Conservation (phyloP, 2,888 invertebrate genomes). For the Ariolimax columbianus region DNA sequence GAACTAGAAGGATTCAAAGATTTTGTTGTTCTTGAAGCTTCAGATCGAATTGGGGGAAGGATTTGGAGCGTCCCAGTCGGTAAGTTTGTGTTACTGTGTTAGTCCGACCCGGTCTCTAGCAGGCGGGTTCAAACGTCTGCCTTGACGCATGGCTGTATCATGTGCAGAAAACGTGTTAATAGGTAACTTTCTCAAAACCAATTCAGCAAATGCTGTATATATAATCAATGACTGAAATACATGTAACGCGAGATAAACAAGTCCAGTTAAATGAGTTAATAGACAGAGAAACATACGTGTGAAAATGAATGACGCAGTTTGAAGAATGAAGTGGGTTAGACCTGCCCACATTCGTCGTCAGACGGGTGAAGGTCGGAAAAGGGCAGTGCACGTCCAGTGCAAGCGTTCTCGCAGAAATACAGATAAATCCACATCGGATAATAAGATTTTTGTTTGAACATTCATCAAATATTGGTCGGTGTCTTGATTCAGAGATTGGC, state of each 20-base stretch:
- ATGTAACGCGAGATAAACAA: background rate
- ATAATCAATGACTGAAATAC: background rate
- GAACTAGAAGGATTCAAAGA: slow-evolving; percentile 72
- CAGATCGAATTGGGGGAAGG: slow-evolving; percentile 76
- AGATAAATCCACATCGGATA: background rate
- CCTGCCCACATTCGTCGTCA: background rate
- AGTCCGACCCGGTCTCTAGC: background rate
- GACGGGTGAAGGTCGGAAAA: slow-evolving; percentile 61
- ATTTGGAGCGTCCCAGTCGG: slow-evolving; percentile 76
- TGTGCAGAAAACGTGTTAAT: slow-evolving; percentile 30
- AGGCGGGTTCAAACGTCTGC: background rate
- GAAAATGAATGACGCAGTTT: slow-evolving; percentile 15
- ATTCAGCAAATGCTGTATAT: background rate
- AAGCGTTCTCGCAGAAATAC: background rate
- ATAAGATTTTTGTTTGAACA: background rate
- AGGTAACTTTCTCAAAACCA: background rate
- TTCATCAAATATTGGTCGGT: no score
- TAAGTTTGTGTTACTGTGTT: slow-evolving; percentile 55
- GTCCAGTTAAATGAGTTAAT: background rate
- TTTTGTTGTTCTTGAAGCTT: slow-evolving; percentile 75
- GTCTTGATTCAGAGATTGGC: no score
- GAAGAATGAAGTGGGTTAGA: background rate
- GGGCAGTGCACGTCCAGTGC: slow-evolving; percentile 53
- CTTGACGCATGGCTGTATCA: slow-evolving; percentile 11
- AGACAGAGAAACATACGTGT: background rate